Conservation (phyloP, 2,888 invertebrate genomes). For the Stictocephala bisonia region DNA sequence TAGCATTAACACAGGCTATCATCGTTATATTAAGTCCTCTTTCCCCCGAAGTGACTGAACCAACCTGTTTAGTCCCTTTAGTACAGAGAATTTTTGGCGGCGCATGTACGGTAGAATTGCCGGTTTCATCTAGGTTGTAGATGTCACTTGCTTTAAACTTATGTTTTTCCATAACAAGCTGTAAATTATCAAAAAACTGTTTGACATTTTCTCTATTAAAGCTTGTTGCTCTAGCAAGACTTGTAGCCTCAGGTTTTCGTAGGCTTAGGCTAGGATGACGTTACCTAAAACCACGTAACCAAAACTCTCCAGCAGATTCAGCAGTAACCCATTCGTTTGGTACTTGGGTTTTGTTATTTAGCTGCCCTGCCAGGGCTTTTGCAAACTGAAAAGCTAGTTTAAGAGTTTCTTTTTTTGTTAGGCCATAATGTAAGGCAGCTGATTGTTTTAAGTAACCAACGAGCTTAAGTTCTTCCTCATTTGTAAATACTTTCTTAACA, state of each 20-base stretch:
- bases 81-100: slow-evolving; percentile 49
- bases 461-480: slow-evolving; percentile 37
- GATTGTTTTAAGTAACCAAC: slow-evolving; percentile 32
- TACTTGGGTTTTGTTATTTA: not conserved
- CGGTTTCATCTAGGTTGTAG: slow-evolving; percentile 51
- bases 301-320: slow-evolving; percentile 47
- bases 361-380: slow-evolving; percentile 19
- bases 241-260: slow-evolving; percentile 38
- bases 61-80: slow-evolving; percentile 55
- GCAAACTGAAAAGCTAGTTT: slow-evolving; percentile 49
- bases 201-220: slow-evolving; percentile 57
- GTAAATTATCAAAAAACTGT: slow-evolving; percentile 56
- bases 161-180: slow-evolving; percentile 29
- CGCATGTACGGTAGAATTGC: slow-evolving; percentile 43
- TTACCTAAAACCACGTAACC: slow-evolving; percentile 48
- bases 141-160: slow-evolving; percentile 37
- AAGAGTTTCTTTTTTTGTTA: slow-evolving; percentile 28
- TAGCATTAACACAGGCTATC: slow-evolving; percentile 51
- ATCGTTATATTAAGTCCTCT: slow-evolving; percentile 53
- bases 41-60: slow-evolving; percentile 56
- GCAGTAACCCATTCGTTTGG: slow-evolving; percentile 47
- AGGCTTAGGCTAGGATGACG: slow-evolving; percentile 47
- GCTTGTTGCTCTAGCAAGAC: slow-evolving; percentile 51
- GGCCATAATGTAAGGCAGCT: slow-evolving; percentile 40
- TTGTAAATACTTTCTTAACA: slow-evolving; percentile 39